Base-by-base conservation (phyloP, 1,140 invertebrate species). In the Drosophila carrolli region DNA sequence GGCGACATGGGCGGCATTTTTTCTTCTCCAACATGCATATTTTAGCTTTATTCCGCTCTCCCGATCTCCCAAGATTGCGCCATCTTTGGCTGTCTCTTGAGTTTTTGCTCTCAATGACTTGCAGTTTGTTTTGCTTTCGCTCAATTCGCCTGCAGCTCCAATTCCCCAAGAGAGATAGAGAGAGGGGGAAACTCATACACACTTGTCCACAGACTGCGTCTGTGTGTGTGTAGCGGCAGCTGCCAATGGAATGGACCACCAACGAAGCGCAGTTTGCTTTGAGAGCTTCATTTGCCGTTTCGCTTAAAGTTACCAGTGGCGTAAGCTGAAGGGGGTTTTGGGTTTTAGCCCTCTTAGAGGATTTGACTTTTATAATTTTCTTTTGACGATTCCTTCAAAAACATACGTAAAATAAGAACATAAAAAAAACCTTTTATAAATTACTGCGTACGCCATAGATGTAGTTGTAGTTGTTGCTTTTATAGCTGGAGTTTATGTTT, bases 21-120 rank as follows among this genome's bases (percentile, higher is more conserved):
- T 83, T 82, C 72, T 75, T 82, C 76, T 75, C 76, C 71, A 62
- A 66, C 78, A 66, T 75, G 78, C 81, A 85, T 85, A 85, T 84
- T 83, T 83, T 72, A 83, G 65, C 75, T 78, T 78, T 78, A 78
- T 83, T 76, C 60, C 77, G 77, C 62, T 66, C 80, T 73, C 60
- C 58, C 35, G 61, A 79, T 88, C 76, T 76, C 57, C 50, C 47
- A 51, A 72, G 79, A 80, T 89, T 88, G 83, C 83, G 84, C 83
- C 83, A 89, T 89, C 78, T 84, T 80, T 83, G 53, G 55, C 65
- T 76, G 71, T 75, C 66, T 88, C 82, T 86, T 53, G 43, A 77
- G 41, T 80, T 88, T 88, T 83, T 77, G 78, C 84, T 89, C 83
- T 88, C 83, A 89, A 88, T 88, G 83, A 89, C 83, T 88, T 88